These are phyloP conservation scores for Tiphia femorata DNA, from an alignment of 2,888 invertebrate genomes.

Conservation along the genomic window DNA sequence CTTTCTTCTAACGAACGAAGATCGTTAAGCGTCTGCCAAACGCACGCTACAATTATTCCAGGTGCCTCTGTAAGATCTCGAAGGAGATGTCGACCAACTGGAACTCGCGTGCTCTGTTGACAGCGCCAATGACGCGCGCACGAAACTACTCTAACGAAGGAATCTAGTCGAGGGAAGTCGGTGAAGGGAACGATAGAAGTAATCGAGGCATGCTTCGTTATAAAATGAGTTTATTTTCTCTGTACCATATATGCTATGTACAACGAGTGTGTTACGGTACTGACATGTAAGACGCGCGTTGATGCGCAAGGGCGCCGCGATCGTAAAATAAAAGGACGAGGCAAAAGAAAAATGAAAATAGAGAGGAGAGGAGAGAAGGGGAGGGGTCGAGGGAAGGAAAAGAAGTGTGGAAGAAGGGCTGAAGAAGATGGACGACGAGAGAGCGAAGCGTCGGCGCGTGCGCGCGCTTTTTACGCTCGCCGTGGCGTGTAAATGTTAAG, in stretches of 20 bases:
- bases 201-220: conserved; percentile 58
- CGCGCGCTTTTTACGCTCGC: not conserved
- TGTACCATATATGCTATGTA: conserved; percentile 67
- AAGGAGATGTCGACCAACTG: too few relatives aligned
- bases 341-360: conserved; percentile 15
- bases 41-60: too few relatives aligned
- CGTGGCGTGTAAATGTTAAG: too few relatives aligned
- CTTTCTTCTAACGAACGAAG: too few relatives aligned
- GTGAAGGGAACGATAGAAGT: conserved; percentile 1
- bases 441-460: too few relatives aligned
- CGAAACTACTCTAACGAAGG: too few relatives aligned
- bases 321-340: conserved; percentile 59
- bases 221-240: conserved; percentile 69
- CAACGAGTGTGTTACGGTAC: conserved; percentile 64
- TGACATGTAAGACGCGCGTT: conserved; percentile 55
- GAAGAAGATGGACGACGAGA: too few relatives aligned
- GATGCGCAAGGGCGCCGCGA: conserved; percentile 47
- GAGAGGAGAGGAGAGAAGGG: conserved; percentile 20
- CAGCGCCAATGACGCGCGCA: too few relatives aligned
- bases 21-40: too few relatives aligned
- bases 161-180: too few relatives aligned
- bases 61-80: too few relatives aligned
- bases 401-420: conserved; percentile 48
- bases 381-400: conserved; percentile 37
- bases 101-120: too few relatives aligned